Evolutionary conservation across 2,113 vertebrate species (phyloP), one percentile per base, ranked within the genome.

Genomic region (Atrichornis clamosus): DNA sequence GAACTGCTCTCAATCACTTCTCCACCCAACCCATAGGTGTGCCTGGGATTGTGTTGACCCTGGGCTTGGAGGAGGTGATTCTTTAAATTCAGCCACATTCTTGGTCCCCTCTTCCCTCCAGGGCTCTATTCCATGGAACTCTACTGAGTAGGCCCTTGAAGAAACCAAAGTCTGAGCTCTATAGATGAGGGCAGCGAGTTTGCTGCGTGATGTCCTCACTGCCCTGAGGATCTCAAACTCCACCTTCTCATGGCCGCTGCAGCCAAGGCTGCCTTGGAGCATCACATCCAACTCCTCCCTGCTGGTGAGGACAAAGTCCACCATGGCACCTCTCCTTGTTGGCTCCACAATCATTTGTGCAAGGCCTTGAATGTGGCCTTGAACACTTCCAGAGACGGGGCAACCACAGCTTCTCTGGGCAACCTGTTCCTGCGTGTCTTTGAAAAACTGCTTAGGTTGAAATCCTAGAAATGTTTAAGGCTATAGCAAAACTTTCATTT

Each of bases 241-340:
- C 27, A 37, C 15, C 9, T 56, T 30, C 24, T n/a, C 1, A 0
- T 41, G n/a, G 39, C 14, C 56, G n/a, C 28, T 30, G 6, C 13
- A 55, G 15, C 8, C 64, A 30, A 19, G 22, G 58, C 26, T 64
- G 27, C 32, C 44, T 50, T 50, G 44, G 27, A 28, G 4, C 76
- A 73, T 7, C 27, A 23, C 18, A 60, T 37, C 12, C 35, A 42
- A 13, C 24, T 32, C 35, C 26, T 15, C 0, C 0, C 16, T 56
- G 35, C 19, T 22, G 14, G 13, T 3, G 13, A 67, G 9, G 20
- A 37, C 32, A 26, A 14, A 33, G 35, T 28, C 59, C 33, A 28
- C 13, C 6, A 39, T 9, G 33, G 7, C 4, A 4, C 7, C 22
- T 59, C 12, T 74, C 7, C 4, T 44, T n/a, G 6, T 1, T 46